phyloP scores from a whole-genome alignment of 1,140 invertebrate genomes.

The Pachypeltis micranthus region DNA sequence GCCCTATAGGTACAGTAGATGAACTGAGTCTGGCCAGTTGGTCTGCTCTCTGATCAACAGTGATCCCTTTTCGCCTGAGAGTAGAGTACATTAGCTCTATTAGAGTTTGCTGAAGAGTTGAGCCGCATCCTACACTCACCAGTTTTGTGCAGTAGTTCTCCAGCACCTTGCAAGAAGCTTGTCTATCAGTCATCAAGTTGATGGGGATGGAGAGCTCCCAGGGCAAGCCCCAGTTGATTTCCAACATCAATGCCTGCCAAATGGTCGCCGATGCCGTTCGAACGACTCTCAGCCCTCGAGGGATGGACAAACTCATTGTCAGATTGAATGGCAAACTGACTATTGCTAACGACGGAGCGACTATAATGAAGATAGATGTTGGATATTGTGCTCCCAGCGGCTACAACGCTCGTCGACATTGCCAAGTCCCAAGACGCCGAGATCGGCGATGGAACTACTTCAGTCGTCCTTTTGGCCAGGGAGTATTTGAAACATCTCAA shows the following conservation, averaged over 20 bases:
- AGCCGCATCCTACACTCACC: too few relatives aligned
- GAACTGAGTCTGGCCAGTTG: too few relatives aligned
- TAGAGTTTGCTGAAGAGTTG: too few relatives aligned
- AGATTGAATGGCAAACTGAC: slow-evolving; percentile 77
- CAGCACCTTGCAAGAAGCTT: too few relatives aligned
- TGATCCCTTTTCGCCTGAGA: too few relatives aligned
- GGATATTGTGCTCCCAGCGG: slow-evolving; percentile 96
- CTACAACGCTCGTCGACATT: slow-evolving; percentile 95
- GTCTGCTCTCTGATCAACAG: neutral
- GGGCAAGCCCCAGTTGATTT: slow-evolving; percentile 90
- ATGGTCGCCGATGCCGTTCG: slow-evolving; percentile 87
- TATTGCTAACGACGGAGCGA: slow-evolving; percentile 99
- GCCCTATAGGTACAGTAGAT: too few relatives aligned
- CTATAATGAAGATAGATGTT: slow-evolving; percentile 95
- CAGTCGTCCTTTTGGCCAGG: slow-evolving; percentile 86
- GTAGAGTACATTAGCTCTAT: too few relatives aligned
- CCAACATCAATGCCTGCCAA: slow-evolving; percentile 99
- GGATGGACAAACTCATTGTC: slow-evolving; percentile 99
- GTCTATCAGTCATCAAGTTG: too few relatives aligned
- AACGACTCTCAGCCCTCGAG: slow-evolving; percentile 93
- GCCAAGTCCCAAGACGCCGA: slow-evolving; percentile 99
- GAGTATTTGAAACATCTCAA: slow-evolving; percentile 94
- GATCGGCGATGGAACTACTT: slow-evolving; percentile 97
- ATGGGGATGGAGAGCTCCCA: slow-evolving; percentile 93
- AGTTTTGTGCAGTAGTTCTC: too few relatives aligned